Evolutionary conservation across 1,140 invertebrate genomes (phyloP), one percentile per base, ranked within the genome.

Genomic region (Nixonia krombeini): DNA sequence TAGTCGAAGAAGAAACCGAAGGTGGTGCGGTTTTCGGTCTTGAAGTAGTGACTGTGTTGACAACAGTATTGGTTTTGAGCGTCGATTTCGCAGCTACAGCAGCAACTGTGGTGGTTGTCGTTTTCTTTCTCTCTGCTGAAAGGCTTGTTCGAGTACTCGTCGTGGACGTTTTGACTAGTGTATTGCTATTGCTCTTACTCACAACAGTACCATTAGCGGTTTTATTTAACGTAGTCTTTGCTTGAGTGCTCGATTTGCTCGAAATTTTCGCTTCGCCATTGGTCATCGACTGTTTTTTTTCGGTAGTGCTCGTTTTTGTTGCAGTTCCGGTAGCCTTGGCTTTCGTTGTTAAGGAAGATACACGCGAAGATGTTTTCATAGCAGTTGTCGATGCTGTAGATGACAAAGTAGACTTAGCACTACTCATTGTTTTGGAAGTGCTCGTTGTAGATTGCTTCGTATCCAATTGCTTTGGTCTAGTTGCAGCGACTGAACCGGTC

Each of bases 211-310:
- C n/a, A n/a, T 49, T 1, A 50, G 12, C 0, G 59, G 4, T 51
- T 55, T 73, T 0, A 44, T 21, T 1, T 8, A 25, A 25, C 10
- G 69, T 50, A 5, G 69, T n/a, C 65, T 70, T 65, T 0, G 50
- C 33, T 0, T 53, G 6, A 45, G 64, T 46, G 0, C 57, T 10
- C 3, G 62, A 16, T 61, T 75, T 85, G 8, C 47, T 64, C 0
- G 62, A n/a, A 3, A 70, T 21, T 61, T 86, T 87, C 0, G 84
- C 81, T 17, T 89, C 88, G 6, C 88, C 88, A 65, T 88, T 90
- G 0, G 82, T 70, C 0, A 86, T 53, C 0, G 86, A 73, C 9
- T 9, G 29, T 64, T 88, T 89, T 45, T 85, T 85, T 2, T 86
- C 84, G 0, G 68, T 37, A 5, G 62, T 12, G 9, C 29, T 31